phyloP scores from a whole-genome alignment of 2,113 vertebrate species.

The Oryctolagus cuniculus region DNA sequence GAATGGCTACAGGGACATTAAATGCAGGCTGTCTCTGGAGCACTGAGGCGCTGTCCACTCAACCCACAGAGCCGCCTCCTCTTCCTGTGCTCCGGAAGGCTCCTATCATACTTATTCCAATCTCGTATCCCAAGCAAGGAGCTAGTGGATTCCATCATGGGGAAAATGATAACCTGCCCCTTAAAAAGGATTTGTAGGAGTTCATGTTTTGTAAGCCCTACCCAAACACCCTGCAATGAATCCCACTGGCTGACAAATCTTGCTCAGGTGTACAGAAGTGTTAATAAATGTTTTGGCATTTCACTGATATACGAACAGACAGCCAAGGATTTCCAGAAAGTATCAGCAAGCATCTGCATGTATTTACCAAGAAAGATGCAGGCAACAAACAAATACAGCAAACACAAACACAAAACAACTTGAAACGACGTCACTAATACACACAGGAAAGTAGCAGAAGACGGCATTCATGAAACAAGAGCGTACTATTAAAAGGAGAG shows the following conservation, averaged over 20 bases:
- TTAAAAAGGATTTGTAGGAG: background rate
- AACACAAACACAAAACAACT: background rate
- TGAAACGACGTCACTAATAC: background rate
- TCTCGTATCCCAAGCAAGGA: background rate
- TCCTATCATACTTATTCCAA: background rate
- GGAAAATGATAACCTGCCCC: background rate
- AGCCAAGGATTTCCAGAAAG: background rate
- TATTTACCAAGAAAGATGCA: background rate
- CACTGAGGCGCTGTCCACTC: background rate
- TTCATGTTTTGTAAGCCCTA: background rate
- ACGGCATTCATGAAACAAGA: background rate
- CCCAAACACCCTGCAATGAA: background rate
- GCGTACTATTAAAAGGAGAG: background rate
- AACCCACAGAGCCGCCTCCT: too few relatives aligned
- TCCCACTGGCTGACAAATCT: background rate
- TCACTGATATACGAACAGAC: background rate
- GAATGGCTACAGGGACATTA: background rate
- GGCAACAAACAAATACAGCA: background rate
- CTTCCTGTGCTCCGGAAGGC: background rate
- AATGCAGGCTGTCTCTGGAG: background rate
- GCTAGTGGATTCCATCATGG: background rate
- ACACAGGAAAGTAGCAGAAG: background rate
- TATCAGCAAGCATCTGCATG: background rate
- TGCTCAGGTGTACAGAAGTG: background rate
- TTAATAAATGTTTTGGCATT: background rate